Evolutionary conservation across 1,140 invertebrate species (phyloP), one percentile per base, ranked within the genome.

Genomic region (Drosophila guanche): DNA sequence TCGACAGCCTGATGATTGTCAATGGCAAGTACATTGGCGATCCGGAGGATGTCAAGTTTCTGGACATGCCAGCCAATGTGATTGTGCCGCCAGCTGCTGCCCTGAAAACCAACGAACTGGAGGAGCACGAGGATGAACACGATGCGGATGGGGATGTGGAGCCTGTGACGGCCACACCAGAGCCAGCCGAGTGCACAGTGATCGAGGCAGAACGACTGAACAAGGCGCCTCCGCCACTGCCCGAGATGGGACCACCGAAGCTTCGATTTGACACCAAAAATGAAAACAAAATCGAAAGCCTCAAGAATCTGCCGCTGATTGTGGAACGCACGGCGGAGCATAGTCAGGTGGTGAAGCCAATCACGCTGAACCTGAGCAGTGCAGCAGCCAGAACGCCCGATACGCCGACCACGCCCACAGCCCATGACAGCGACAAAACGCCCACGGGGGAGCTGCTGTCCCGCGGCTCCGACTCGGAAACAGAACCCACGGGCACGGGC

Each of bases 401-500:
- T 23, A 90, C 89, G 1, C 89, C 89, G 5, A 90, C 85, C 16
- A 88, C 89, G 16, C 89, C 85, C 20, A 83, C 79, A 1, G 69
- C 74, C 4, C 75, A 80, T 8, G 91, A 91, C 45, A 86, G 77
- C 41, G 91, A 91, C 50, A 91, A 91, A 42, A 91, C 91, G 14
- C 91, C 91, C 22, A 90, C 90, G 0, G 91, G 66, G 0, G 83
- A 90, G 25, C 1, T 77, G 6, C 46, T 88, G 0, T 86, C 86
- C 0, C 52, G 69, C 2, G 79, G 79, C 20, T 86, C 86, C 2
- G 79, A 90, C 33, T 93, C 93, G 3, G 92, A 94, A 60, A 94
- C 94, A 6, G 92, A 94, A 55, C 93, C 93, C 22, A 95, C 95
- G 0, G 94, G 94, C 0, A 37, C 95, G 25, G 92, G 94, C 1